A percentile compares a stretch with the other conserved stretches of the same genome.
These are phyloP conservation scores for Tragopan temminckii DNA, from an alignment of 2,797 vertebrate species.

Conservation along the genomic window DNA sequence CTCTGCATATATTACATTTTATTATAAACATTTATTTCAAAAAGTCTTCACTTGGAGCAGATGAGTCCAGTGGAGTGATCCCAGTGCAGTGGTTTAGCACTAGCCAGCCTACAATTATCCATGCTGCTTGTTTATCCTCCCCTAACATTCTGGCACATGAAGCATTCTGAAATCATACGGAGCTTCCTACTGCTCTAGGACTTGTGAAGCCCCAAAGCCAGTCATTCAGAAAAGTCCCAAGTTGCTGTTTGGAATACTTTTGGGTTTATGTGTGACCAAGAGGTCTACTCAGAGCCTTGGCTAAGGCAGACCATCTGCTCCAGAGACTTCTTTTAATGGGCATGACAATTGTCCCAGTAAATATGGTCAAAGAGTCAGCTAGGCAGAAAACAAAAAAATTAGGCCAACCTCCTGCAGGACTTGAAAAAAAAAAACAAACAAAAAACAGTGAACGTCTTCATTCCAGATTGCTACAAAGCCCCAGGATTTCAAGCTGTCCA, in stretches of 20 bases:
- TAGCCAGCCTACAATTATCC: conserved; percentile 3
- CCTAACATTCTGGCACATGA: background rate
- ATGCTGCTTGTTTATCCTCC: conserved; percentile 22
- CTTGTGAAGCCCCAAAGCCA: background rate
- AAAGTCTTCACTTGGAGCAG: background rate
- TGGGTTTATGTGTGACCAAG: accelerated
- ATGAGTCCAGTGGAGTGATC: background rate
- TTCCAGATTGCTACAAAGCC: conserved; percentile 50
- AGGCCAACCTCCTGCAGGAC: background rate
- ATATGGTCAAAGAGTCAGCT: background rate
- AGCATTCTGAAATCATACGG: conserved; percentile 33
- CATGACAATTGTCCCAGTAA: background rate
- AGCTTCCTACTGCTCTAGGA: conserved; percentile 18
- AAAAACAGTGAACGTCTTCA: conserved; percentile 8
- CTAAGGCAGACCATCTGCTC: background rate
- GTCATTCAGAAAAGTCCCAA: background rate
- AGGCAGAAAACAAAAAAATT: background rate
- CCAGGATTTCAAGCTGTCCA: conserved; percentile 28
- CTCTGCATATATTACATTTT: background rate
- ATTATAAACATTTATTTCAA: conserved; percentile 29
- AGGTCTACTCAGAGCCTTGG: background rate
- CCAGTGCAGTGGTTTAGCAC: background rate
- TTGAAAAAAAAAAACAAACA: conserved; percentile 4
- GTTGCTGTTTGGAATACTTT: background rate
- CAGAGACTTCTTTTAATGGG: background rate